Evolutionary conservation across 2,797 vertebrate genomes (phyloP), one percentile per base, ranked within the genome.

Genomic region (Ctenopoma kingsleyae): DNA sequence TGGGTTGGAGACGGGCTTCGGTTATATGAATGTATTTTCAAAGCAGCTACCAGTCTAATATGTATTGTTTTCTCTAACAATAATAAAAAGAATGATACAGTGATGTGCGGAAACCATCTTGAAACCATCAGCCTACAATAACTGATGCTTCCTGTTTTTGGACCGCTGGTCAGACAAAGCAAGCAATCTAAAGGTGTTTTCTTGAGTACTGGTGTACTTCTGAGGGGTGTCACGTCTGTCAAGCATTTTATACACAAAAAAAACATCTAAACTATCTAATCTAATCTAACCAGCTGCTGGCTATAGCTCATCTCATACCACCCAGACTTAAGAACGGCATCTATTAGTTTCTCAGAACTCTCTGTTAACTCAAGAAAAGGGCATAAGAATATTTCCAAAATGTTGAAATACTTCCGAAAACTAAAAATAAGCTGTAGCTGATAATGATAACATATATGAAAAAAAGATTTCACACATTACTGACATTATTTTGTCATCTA

Each of bases 351-450:
- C 13, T 69, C 47, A 36, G 15, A 1, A 35, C 6, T 7, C 5
- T 35, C 41, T 23, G 23, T 23, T 2, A 53, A 44, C 30, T 36
- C 15, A 19, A 23, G 12, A 16, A 22, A 13, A 54, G 15, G 8
- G 23, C 8, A 19, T 51, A 12, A 47, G 17, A 2, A 19, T 10
- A 53, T 65, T 43, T 44, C 27, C 59, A 35, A 30, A 51, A 20
- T 27, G 19, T 15, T 43, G 12, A 40, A 54, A 3, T 8, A 19
- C 16, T 60, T n/a, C 4, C 2, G 48, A 22, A 11, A 44, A 73
- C 67, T 23, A 68, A 46, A 71, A 64, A 64, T 32, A 19, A 44
- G 53, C 46, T 48, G 25, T 16, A 71, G 56, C 16, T 50, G 11
- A 25, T 11, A 13, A 61, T 49, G 23, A 59, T 27, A 50, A 49